Base-by-base conservation (phyloP, 1,140 invertebrate genomes). In the Brachystomella parvula region DNA sequence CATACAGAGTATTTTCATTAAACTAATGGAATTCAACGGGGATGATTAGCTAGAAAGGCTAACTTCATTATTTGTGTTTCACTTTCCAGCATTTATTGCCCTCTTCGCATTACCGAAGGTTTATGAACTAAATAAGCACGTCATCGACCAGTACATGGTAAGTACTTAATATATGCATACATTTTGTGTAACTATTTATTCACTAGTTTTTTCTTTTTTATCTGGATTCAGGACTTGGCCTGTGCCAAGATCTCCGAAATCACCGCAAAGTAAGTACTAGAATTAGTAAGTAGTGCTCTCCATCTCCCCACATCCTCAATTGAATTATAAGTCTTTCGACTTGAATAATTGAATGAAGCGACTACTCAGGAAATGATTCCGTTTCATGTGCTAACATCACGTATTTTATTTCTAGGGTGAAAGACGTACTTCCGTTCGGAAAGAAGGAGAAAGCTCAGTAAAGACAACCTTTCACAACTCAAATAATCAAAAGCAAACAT, bases 121-220 rank as follows among this genome's bases (percentile, higher is more conserved):
- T 29, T 98, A 98, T 79, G 94, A 98, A 83, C 90, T 92, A 79
- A 96, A 98, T 84, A 93, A 98, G 83, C 85, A 88, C 75, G 92
- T 94, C 80, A 95, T 98, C 77, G 94, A 98, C 81, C 86, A 91
- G 78, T 92, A 96, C 79, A 80, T 96, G 71, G n/a, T n/a, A n/a
- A n/a, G n/a, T n/a, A n/a, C n/a, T n/a, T n/a, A n/a, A n/a, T n/a
- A n/a, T n/a, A n/a, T n/a, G n/a, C n/a, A n/a, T n/a, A n/a, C n/a
- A n/a, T n/a, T n/a, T n/a, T n/a, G n/a, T n/a, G n/a, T n/a, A n/a
- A n/a, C n/a, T n/a, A n/a, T n/a, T n/a, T n/a, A n/a, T n/a, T n/a
- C n/a, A n/a, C n/a, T n/a, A n/a, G n/a, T n/a, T n/a, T n/a, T n/a
- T n/a, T n/a, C n/a, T n/a, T n/a, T n/a, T n/a, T n/a, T n/a, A n/a